These are phyloP conservation scores for Thunnus albacares DNA, from an alignment of 2,797 vertebrate species.

Conservation along the genomic window DNA sequence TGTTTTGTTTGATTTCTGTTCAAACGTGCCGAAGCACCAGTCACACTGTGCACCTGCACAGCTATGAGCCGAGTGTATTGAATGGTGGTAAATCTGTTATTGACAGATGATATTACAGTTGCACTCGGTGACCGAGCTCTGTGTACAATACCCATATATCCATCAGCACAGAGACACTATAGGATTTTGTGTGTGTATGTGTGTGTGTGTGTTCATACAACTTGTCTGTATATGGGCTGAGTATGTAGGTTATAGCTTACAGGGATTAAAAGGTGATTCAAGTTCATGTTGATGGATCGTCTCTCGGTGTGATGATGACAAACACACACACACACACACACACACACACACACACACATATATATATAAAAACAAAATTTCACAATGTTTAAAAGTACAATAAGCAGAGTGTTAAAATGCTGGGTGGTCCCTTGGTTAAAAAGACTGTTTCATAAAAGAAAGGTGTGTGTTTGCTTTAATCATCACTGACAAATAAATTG, in stretches of 20 bases:
- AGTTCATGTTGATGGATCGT: conserved; percentile 51
- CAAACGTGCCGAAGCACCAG: not conserved
- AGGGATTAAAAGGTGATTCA: conserved; percentile 67
- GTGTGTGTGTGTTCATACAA: conserved; percentile 33
- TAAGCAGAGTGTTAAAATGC: not conserved
- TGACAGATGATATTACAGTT: conserved; percentile 57
- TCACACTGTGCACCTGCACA: conserved; percentile 32
- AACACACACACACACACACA: conserved; percentile 22
- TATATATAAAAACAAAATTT: not conserved
- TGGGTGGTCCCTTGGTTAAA: not conserved
- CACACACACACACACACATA: conserved; percentile 7
- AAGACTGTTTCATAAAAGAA: not conserved
- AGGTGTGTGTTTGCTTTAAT: conserved; percentile 21
- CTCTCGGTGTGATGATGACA: conserved; percentile 42
- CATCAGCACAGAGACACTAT: conserved; percentile 55
- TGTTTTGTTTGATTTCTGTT: conserved; percentile 5
- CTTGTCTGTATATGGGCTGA: conserved; percentile 32
- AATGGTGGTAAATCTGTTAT: conserved; percentile 44
- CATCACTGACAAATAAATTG: not conserved
- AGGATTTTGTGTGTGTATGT: conserved; percentile 64
- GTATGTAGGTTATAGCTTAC: conserved; percentile 54
- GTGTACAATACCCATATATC: conserved; percentile 39
- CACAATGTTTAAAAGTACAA: conserved; percentile 9
- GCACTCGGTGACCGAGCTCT: conserved; percentile 50
- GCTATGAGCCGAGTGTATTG: conserved; percentile 19